phyloP scores from a whole-genome alignment of 2,888 invertebrate species.

The Strigamia maritima region DNA sequence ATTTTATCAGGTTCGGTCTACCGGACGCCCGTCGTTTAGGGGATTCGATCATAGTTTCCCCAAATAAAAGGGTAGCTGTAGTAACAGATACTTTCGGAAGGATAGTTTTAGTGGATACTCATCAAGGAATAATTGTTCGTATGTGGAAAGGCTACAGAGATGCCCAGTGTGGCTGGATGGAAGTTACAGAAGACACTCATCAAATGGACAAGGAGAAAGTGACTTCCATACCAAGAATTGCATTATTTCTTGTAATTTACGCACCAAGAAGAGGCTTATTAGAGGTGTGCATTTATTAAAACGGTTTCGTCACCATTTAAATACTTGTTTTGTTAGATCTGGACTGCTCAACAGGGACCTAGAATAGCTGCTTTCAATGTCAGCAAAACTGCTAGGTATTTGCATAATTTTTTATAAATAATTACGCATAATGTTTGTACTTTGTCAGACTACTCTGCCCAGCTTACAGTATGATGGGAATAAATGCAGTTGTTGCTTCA shows the following conservation, averaged over 20 bases:
- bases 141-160: constrained; percentile 94
- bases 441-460: constrained; percentile 66
- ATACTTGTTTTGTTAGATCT: constrained; percentile 56
- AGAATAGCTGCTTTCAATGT: constrained; percentile 88
- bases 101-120: constrained; percentile 79
- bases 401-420: neutral
- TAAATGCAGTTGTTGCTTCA: constrained; percentile 55
- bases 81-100: constrained; percentile 83
- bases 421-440: neutral
- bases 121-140: constrained; percentile 71
- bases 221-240: constrained; percentile 57
- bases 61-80: constrained; percentile 73
- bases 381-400: constrained; percentile 68
- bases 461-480: constrained; percentile 75
- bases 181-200: constrained; percentile 63
- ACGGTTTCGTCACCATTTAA: neutral
- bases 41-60: constrained; percentile 70
- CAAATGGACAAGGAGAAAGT: constrained; percentile 31
- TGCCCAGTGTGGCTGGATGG: constrained; percentile 90
- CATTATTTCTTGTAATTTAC: constrained; percentile 85
- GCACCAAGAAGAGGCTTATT: constrained; percentile 86
- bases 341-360: constrained; percentile 83
- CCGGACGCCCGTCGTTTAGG: constrained; percentile 76
- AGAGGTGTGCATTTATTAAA: constrained; percentile 59
- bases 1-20: constrained; percentile 66